Conservation (phyloP, 2,888 invertebrate genomes). For the Rhagophthalmus giganteus region DNA sequence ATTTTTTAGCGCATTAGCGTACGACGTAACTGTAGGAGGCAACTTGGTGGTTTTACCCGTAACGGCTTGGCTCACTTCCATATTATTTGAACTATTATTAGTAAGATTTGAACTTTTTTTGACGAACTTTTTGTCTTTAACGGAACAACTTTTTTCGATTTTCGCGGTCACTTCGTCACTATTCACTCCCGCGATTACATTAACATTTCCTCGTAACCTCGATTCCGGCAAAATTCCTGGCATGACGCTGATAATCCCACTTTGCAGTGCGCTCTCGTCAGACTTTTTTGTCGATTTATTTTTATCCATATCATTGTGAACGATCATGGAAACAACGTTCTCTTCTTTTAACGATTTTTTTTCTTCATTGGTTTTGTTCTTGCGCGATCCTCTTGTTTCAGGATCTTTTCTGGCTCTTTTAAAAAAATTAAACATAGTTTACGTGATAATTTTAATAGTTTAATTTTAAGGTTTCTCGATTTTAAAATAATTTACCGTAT, state of each 20-base stretch:
- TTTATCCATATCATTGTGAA: conserved; percentile 46
- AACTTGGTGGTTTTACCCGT: conserved; percentile 1
- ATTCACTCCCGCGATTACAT: conserved; percentile 38
- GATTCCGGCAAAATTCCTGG: conserved; percentile 40
- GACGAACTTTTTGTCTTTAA: conserved; percentile 39
- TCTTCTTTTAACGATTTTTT: conserved; percentile 19
- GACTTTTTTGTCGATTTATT: conserved; percentile 45
- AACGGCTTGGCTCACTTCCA: conserved; percentile 20
- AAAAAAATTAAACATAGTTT: conserved; percentile 53
- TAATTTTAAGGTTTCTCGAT: too few relatives aligned
- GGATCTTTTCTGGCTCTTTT: conserved; percentile 46
- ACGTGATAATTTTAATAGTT: too few relatives aligned
- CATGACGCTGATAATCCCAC: conserved; percentile 36
- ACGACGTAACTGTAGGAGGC: conserved; percentile 31
- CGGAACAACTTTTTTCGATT: too few relatives aligned
- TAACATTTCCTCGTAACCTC: conserved; percentile 42
- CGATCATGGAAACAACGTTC: conserved; percentile 20
- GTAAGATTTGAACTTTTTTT: conserved; percentile 24
- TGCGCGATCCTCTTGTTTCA: conserved; percentile 23
- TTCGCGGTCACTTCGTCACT: conserved; percentile 38
- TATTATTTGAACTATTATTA: conserved; percentile 14
- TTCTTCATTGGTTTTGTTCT: conserved; percentile 32
- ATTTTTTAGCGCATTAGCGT: conserved; percentile 36
- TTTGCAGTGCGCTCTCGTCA: conserved; percentile 43
- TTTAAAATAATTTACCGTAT: too few relatives aligned